A percentile compares a stretch with the other conserved stretches of the same genome.
phyloP scores from a whole-genome alignment of 2,113 vertebrate genomes.

The Megaptera novaeangliae region DNA sequence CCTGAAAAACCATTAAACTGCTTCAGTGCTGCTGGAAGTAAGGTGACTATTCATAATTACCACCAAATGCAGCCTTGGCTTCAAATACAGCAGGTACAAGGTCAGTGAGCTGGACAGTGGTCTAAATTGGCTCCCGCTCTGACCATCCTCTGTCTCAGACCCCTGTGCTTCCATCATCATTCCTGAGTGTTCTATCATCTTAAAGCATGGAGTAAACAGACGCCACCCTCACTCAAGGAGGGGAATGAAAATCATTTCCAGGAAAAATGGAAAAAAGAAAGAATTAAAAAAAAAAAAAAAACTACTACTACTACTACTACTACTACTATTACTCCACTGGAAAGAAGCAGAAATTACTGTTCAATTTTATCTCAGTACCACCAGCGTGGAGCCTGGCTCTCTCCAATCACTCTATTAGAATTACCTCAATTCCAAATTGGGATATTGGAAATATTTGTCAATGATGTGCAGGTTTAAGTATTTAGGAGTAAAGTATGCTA shows the following conservation, averaged over 20 bases:
- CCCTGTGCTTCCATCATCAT: accelerated
- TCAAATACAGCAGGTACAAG: background rate
- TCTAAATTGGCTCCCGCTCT: accelerated
- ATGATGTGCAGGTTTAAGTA: background rate
- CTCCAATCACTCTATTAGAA: background rate
- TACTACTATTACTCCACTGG: accelerated
- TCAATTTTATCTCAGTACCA: background rate
- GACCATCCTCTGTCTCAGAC: background rate
- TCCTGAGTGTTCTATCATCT: accelerated
- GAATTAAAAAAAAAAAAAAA: background rate
- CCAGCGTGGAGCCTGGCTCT: background rate
- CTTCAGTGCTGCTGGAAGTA: background rate
- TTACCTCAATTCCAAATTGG: accelerated
- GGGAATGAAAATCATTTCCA: background rate
- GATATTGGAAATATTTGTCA: background rate
- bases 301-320: background rate
- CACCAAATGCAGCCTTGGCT: background rate
- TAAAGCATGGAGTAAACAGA: background rate
- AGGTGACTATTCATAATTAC: background rate
- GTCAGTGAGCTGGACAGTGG: accelerated
- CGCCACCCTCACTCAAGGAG: background rate
- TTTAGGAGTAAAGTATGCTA: background rate
- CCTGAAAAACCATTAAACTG: background rate
- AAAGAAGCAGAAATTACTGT: background rate
- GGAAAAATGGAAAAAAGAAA: background rate